Evolutionary conservation across 2,888 invertebrate genomes (phyloP).

Genomic region (Eupithecia pulchellata): DNA sequence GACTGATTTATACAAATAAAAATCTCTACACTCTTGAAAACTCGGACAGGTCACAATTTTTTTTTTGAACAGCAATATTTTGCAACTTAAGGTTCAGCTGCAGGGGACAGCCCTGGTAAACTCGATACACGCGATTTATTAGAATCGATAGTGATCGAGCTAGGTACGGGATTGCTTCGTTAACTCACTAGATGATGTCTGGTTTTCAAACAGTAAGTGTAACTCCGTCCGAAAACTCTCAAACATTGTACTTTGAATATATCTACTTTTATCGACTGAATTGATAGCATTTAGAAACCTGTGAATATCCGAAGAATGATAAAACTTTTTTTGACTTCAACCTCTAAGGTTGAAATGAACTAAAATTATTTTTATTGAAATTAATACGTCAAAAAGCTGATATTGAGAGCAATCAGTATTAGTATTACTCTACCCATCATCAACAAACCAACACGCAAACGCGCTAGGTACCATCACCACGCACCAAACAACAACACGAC

Average conservation of each 20-base stretch:
- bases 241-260: neutral
- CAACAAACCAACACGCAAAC: neutral
- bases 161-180: slow-evolving; percentile 22
- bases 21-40: neutral
- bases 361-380: neutral
- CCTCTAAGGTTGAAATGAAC: too few relatives aligned
- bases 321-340: too few relatives aligned
- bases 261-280: neutral
- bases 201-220: neutral
- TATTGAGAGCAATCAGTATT: neutral
- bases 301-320: neutral
- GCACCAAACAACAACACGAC: neutral
- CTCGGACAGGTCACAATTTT: too few relatives aligned
- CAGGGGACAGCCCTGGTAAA: slow-evolving; percentile 16
- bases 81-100: neutral
- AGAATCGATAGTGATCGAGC: slow-evolving; percentile 26
- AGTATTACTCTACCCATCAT: neutral
- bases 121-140: slow-evolving; percentile 28
- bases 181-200: slow-evolving; percentile 15
- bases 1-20: neutral
- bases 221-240: neutral
- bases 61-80: neutral
- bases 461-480: neutral
- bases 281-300: neutral
- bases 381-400: neutral